A percentile compares a stretch with the other conserved stretches of the same genome.
Evolutionary conservation across 2,113 vertebrate genomes (phyloP).

Genomic region (Oreotrochilus melanogaster): DNA sequence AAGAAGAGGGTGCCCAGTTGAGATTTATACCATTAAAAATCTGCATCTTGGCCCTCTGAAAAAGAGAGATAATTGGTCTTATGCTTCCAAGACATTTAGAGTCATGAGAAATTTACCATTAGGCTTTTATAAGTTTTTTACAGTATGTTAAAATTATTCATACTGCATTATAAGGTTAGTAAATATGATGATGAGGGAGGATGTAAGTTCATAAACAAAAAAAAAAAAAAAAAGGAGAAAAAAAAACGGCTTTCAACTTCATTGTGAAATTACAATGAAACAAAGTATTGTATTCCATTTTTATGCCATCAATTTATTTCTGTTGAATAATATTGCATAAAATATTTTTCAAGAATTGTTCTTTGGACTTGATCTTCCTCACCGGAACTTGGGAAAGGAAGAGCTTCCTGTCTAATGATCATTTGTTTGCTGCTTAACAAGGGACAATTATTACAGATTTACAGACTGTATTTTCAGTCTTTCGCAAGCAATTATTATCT

Average conservation of each 20-base stretch:
- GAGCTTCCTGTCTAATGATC: neutral
- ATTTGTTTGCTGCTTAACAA: neutral
- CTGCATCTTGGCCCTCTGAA: neutral
- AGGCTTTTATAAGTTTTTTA: neutral
- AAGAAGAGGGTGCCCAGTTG: neutral
- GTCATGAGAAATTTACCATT: neutral
- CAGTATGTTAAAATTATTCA: neutral
- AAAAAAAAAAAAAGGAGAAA: neutral
- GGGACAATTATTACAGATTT: neutral
- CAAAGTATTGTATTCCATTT: neutral
- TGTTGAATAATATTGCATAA: neutral
- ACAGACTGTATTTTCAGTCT: neutral
- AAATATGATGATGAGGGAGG: neutral
- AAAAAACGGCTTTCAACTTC: neutral
- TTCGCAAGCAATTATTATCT: neutral
- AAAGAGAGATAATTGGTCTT: neutral
- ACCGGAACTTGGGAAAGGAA: neutral
- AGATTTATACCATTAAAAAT: neutral
- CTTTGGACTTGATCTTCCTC: neutral
- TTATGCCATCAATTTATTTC: neutral
- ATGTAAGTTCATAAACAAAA: neutral
- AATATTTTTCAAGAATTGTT: neutral
- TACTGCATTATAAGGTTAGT: neutral
- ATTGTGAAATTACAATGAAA: neutral
- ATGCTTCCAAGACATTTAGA: neutral